Conservation (phyloP, 2,797 vertebrate species). For the Lophius americanus region DNA sequence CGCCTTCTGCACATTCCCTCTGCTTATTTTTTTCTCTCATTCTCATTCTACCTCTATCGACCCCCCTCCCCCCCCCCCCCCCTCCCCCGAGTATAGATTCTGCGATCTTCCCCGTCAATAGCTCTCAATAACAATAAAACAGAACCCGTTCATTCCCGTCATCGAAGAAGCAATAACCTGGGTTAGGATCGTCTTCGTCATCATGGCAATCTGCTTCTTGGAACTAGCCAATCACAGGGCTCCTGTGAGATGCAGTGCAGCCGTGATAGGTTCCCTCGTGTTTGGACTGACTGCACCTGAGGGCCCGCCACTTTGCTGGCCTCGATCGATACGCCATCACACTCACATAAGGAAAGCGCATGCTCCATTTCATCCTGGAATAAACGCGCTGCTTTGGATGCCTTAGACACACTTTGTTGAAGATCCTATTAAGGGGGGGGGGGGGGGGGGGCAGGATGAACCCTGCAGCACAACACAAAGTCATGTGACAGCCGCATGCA, state of each 20-base stretch:
- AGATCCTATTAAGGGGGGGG: slow-evolving; percentile 60
- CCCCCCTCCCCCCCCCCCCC: slow-evolving; percentile 14
- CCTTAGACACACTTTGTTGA: slow-evolving; percentile 30
- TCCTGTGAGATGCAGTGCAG: slow-evolving; percentile 61
- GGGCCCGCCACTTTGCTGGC: slow-evolving; percentile 66
- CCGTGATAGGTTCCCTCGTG: slow-evolving; percentile 74
- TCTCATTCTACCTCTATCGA: slow-evolving; percentile 48
- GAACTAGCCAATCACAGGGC: slow-evolving; percentile 79
- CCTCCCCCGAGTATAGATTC: slow-evolving; percentile 58
- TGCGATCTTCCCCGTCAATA: slow-evolving; percentile 76
- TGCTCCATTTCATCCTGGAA: slow-evolving; percentile 44
- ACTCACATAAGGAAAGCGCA: slow-evolving; percentile 31
- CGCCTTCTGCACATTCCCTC: slow-evolving; percentile 43
- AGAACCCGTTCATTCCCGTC: slow-evolving; percentile 66
- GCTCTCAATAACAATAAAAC: slow-evolving; percentile 79
- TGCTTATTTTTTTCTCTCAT: slow-evolving; percentile 33
- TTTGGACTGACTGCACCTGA: slow-evolving; percentile 81
- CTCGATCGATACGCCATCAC: slow-evolving; percentile 78
- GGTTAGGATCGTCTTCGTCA: slow-evolving; percentile 73
- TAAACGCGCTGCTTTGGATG: slow-evolving; percentile 36
- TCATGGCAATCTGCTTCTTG: slow-evolving; percentile 70
- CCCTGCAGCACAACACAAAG: slow-evolving; percentile 9
- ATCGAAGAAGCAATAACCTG: slow-evolving; percentile 71
- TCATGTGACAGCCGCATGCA: slow-evolving; percentile 19
- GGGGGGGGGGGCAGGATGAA: slow-evolving; percentile 41